Evolutionary conservation across 2,797 vertebrate species (phyloP).

Genomic region (Micromesistius poutassou): DNA sequence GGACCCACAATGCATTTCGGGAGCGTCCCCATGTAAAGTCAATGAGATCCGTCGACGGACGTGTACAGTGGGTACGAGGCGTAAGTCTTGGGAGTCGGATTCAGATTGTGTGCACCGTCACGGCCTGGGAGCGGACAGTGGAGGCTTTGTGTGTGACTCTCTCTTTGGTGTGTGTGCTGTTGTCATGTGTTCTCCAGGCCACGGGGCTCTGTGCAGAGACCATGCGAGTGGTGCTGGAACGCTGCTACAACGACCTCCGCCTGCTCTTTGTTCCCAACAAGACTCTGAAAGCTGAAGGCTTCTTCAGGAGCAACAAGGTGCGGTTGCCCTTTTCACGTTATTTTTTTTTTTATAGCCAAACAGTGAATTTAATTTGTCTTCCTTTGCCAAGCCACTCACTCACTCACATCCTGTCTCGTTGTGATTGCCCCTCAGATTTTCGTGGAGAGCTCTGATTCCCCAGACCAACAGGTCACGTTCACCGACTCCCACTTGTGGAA

Average conservation of each 20-base stretch:
- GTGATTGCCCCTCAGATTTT: conserved; percentile 79
- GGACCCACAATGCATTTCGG: too few species aligned
- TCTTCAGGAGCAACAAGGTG: conserved; percentile 99
- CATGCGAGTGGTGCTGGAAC: conserved; percentile 95
- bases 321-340: neutral
- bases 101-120: neutral
- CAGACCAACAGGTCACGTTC: conserved; percentile 85
- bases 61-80: too few species aligned
- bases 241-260: conserved; percentile 96
- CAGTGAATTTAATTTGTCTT: neutral
- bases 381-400: neutral
- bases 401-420: neutral
- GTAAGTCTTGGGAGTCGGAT: too few species aligned
- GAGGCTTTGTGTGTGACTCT: neutral
- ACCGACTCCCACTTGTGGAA: conserved; percentile 94
- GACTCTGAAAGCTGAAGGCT: conserved; percentile 96
- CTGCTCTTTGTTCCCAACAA: conserved; percentile 91
- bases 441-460: conserved; percentile 90
- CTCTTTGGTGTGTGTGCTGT: neutral
- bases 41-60: too few species aligned
- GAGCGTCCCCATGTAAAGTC: too few species aligned
- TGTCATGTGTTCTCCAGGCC: conserved; percentile 67
- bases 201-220: conserved; percentile 82
- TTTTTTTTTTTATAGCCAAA: neutral
- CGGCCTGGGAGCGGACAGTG: neutral